Conservation (phyloP, 2,113 vertebrate genomes). For the Mustelus asterias region DNA sequence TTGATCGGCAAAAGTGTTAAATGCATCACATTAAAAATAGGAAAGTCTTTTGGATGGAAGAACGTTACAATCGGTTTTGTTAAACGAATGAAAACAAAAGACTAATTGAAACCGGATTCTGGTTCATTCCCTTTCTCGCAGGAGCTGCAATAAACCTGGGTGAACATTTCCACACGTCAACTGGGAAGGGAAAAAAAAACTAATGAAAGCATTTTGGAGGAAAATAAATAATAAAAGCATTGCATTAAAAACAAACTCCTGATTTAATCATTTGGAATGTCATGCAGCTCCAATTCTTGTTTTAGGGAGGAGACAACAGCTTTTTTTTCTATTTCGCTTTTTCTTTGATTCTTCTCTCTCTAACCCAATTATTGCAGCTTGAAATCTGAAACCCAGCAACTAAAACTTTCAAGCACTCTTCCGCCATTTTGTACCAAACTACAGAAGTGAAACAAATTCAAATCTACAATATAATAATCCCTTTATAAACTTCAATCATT, state of each 20-base stretch:
- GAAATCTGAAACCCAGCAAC: slow-evolving; percentile 33
- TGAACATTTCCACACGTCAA: slow-evolving; percentile 29
- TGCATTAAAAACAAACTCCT: not conserved
- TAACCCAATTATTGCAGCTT: slow-evolving; percentile 23
- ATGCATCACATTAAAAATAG: not conserved
- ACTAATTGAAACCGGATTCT: slow-evolving; percentile 32
- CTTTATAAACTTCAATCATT: slow-evolving; percentile 9
- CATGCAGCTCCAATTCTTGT: not conserved
- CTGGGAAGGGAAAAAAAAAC: not conserved
- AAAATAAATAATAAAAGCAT: not conserved
- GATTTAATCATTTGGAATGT: not conserved
- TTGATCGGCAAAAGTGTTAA: not conserved
- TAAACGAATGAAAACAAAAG: slow-evolving; percentile 1
- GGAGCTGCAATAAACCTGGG: slow-evolving; percentile 17
- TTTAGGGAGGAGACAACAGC: not conserved
- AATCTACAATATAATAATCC: slow-evolving; percentile 13
- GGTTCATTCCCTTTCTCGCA: not conserved
- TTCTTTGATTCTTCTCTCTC: slow-evolving; percentile 13
- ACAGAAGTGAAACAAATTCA: slow-evolving; percentile 28
- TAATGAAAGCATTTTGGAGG: not conserved
- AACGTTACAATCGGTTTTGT: not conserved
- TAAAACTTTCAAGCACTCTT: slow-evolving; percentile 36
- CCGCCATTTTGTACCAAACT: slow-evolving; percentile 37
- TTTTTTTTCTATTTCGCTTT: not conserved
- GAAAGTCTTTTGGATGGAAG: not conserved